Base-by-base conservation (phyloP, 2,113 vertebrate genomes). In the Pardalotus punctatus region DNA sequence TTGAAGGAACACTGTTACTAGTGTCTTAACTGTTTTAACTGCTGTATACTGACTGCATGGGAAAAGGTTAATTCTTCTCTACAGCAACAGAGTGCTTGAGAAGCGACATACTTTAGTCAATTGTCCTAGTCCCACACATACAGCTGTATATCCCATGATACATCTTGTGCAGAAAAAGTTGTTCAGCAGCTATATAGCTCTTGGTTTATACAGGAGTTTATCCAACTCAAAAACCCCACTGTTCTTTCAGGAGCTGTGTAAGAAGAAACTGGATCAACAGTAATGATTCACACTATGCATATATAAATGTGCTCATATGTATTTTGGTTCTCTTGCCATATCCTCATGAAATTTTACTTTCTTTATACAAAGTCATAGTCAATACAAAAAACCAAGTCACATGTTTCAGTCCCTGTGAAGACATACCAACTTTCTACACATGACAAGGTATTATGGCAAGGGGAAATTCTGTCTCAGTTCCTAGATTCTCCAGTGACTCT, bases 231-330 rank as follows among this genome's bases (percentile, higher is more conserved):
- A 43, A 65, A 1, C 1, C 1, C 2, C 19, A 29, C 16, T 54
- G 4, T 10, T 86, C 15, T 53, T 92, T 81, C 64, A 54, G 27
- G 38, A 86, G 18, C 22, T 67, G 10, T 18, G 9, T 73, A 33
- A 58, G 24, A 10, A 29, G 14, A 70, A 94, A 61, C 14, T 40
- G 22, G 31, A 42, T 45, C 61, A 69, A 28, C 10, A 35, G 13
- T 16, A 81, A 47, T 23, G 10, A 22, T 36, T 86, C n/a, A 28
- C 17, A 33, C 5, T 53, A 18, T 22, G 51, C 15, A 2, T 27
- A 24, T 7, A 9, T 28, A 21, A 56, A 57, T n/a, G 12, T 10
- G 8, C 14, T 31, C 8, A 12, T 36, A 42, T 0, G 1, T 24
- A 31, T 61, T 85, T 91, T 51, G 24, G 3, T 71, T 87, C 8